phyloP scores from a whole-genome alignment of 2,797 vertebrate species.

The Acanthornis magna region DNA sequence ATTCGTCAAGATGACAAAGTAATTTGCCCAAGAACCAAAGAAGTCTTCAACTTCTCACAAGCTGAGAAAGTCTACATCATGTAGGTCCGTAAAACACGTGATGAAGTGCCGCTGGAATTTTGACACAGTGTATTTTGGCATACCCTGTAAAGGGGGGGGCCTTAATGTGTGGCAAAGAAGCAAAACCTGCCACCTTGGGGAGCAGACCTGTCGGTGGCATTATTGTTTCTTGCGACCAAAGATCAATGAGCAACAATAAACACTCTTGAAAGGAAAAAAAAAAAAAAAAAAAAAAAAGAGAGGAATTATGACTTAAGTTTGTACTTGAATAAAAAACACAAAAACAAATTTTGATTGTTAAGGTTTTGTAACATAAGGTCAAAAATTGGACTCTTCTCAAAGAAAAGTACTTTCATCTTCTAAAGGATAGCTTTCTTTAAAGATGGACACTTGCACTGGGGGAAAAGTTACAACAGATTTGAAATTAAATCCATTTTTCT shows the following conservation, averaged over 20 bases:
- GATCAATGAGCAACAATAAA: conserved; percentile 75
- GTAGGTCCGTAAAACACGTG: conserved; percentile 77
- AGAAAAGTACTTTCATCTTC: conserved; percentile 66
- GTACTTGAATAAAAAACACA: conserved; percentile 65
- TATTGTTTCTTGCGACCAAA: conserved; percentile 81
- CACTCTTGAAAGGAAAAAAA: conserved; percentile 57
- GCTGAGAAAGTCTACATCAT: conserved; percentile 99
- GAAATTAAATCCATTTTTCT: conserved; percentile 60
- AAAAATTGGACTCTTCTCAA: conserved; percentile 74
- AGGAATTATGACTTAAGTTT: conserved; percentile 65
- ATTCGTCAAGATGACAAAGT: conserved; percentile 99
- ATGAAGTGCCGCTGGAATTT: conserved; percentile 63
- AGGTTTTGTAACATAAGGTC: conserved; percentile 74
- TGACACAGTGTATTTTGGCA: conserved; percentile 64
- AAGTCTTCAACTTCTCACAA: conserved; percentile 99
- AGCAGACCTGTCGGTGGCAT: conserved; percentile 69
- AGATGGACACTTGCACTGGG: conserved; percentile 57
- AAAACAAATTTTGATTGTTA: conserved; percentile 69
- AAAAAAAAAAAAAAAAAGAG: neutral
- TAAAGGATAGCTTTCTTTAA: conserved; percentile 61
- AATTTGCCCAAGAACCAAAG: conserved; percentile 99
- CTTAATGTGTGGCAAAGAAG: conserved; percentile 67
- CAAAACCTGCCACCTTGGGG: conserved; percentile 58
- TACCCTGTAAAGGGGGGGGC: conserved; percentile 60
- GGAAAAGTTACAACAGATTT: conserved; percentile 54